Base-by-base conservation (phyloP, 2,888 invertebrate species). In the Spodoptera exigua region DNA sequence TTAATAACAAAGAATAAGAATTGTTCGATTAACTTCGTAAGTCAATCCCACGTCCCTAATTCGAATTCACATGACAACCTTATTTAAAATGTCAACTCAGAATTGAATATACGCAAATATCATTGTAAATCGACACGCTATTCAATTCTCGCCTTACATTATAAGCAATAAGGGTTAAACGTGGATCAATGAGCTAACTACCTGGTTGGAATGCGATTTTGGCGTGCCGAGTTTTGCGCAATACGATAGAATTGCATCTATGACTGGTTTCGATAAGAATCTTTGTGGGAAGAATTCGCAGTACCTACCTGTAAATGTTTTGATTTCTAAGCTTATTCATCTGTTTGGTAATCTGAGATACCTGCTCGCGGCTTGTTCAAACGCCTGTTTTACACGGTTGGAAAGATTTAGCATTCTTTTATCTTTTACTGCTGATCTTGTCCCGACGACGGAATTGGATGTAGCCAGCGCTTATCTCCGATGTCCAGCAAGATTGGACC, bases 151-250 rank as follows among this genome's bases (percentile, higher is more conserved):
- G 47, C 36, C 68, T 71, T 62, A 66, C 63, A 39, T 1, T 10
- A 40, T 36, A 35, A 36, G 77, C 45, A 69, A 75, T 70, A 75
- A 69, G 73, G 47, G 45, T 67, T 61, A 73, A 61, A 49, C 61
- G 47, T 43, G 44, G 39, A 61, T 62, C 57, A 67, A 63, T 72
- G 47, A 49, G 56, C 52, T 68, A 73, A 71, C 71, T 80, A 78
- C 74, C 71, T 79, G 69, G 55, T 44, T 47, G 80, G 83, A 83
- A 84, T 83, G 81, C 63, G 70, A 79, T 83, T 86, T 85, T 71
- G 83, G 84, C 69, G 74, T 75, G 82, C 73, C 79, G 65, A 66
- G 78, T 68, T 83, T 86, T 86, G 84, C 80, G 81, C 82, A 86
- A 85, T 74, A 72, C 70, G 74, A 79, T 80, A 75, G 78, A 82